Conservation (phyloP, 2,113 vertebrate genomes). For the Chunga burmeisteri region DNA sequence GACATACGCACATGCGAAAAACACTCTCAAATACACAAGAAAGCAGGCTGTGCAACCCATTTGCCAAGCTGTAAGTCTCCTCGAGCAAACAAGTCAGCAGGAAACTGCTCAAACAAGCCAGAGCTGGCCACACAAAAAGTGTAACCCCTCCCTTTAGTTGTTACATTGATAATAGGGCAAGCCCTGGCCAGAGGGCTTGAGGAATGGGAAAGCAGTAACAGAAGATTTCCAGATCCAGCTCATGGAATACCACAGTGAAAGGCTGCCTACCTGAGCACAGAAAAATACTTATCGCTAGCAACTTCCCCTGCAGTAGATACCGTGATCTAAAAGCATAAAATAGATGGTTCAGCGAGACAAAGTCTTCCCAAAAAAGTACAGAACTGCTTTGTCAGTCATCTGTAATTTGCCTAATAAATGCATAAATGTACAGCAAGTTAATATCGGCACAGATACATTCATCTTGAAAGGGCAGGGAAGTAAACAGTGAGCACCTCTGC, state of each 20-base stretch:
- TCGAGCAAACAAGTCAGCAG: background rate
- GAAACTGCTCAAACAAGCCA: slow-evolving; percentile 53
- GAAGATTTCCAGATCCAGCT: background rate
- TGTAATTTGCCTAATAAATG: background rate
- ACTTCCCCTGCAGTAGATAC: background rate
- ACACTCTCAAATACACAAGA: background rate
- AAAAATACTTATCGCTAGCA: background rate
- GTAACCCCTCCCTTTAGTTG: slow-evolving; percentile 11
- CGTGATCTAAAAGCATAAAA: background rate
- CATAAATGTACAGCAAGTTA: background rate
- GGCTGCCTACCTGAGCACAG: background rate
- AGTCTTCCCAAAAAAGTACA: background rate
- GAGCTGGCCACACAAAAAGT: slow-evolving; percentile 34
- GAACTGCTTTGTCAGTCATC: background rate
- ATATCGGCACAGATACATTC: background rate
- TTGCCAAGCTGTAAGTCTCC: background rate
- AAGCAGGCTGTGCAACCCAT: background rate
- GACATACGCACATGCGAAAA: background rate
- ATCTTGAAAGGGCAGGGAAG: background rate
- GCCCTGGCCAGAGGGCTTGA: slow-evolving; percentile 42
- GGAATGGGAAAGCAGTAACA: background rate
- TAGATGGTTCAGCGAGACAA: background rate
- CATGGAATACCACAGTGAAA: background rate
- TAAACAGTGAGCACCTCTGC: background rate
- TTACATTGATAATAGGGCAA: background rate